Conservation (phyloP, 2,888 invertebrate genomes). For the Formica aserva region DNA sequence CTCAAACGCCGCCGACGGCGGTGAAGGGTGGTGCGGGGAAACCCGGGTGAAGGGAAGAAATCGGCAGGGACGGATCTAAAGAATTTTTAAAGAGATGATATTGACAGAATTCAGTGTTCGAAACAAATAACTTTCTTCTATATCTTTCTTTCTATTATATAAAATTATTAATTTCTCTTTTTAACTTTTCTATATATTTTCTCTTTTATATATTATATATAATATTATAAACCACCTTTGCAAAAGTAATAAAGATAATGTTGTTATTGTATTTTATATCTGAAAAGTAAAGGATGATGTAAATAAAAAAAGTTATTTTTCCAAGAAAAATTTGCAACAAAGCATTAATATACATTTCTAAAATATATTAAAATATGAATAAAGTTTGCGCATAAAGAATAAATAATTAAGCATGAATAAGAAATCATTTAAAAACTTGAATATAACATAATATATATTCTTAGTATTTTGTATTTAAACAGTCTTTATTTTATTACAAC, state of each 20-base stretch:
- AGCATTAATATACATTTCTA: background rate
- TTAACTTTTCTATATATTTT: background rate
- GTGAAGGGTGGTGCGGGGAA: conserved; percentile 41
- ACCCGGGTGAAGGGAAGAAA: conserved; percentile 49
- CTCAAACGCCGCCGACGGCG: conserved; percentile 71
- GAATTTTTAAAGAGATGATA: conserved; percentile 5
- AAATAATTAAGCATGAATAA: background rate
- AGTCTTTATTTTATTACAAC: background rate
- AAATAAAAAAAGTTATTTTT: background rate
- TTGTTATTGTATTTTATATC: background rate
- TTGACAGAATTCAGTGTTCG: background rate
- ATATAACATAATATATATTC: background rate
- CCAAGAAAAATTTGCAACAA: background rate
- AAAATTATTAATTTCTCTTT: background rate
- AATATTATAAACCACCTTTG: background rate
- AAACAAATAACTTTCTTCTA: background rate
- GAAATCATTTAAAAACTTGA: background rate
- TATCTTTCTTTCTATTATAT: background rate
- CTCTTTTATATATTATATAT: background rate
- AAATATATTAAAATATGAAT: background rate
- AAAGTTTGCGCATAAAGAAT: background rate
- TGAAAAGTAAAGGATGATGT: background rate
- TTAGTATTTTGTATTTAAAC: background rate
- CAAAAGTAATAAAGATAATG: background rate
- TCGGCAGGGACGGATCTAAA: conserved; percentile 54